Percentiles rank a stretch among this genome's conserved stretches.
phyloP scores from a whole-genome alignment of 2,888 invertebrate genomes.

The Corythucha ciliata region DNA sequence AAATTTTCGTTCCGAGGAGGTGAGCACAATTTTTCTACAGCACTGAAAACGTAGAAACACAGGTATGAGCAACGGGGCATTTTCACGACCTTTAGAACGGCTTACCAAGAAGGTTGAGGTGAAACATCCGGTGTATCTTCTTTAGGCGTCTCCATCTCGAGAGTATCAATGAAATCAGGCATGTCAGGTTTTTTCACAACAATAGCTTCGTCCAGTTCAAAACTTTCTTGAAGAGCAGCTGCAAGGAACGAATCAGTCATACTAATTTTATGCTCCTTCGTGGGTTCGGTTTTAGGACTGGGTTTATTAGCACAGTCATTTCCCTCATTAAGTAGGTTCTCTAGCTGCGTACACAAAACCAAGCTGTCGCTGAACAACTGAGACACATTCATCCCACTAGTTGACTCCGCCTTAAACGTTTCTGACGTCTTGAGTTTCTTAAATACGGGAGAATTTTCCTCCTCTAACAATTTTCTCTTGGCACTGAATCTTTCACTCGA shows the following conservation, averaged over 20 bases:
- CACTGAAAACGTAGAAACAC: no score
- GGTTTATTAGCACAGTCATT: background rate
- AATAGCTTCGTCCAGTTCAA: background rate
- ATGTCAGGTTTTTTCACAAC: background rate
- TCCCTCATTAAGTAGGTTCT: constrained; percentile 40
- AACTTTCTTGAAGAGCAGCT: constrained; percentile 19
- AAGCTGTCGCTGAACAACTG: constrained; percentile 53
- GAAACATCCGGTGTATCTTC: no score
- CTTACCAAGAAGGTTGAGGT: no score
- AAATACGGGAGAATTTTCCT: constrained; percentile 9
- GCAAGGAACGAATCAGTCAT: constrained; percentile 19
- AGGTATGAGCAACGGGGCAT: no score
- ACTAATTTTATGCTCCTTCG: background rate
- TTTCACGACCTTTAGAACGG: no score
- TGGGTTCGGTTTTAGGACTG: background rate
- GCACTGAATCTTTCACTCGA: background rate
- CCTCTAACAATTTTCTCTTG: constrained; percentile 1
- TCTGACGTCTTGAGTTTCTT: no score
- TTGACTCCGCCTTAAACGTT: no score
- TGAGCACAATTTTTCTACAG: no score
- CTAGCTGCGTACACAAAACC: constrained; percentile 46
- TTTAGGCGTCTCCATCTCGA: background rate
- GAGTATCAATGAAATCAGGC: constrained; percentile 5
- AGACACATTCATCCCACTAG: constrained; percentile 30
- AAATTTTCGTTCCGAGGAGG: no score